Conservation (phyloP, 2,113 vertebrate genomes). For the Carassius gibelio region DNA sequence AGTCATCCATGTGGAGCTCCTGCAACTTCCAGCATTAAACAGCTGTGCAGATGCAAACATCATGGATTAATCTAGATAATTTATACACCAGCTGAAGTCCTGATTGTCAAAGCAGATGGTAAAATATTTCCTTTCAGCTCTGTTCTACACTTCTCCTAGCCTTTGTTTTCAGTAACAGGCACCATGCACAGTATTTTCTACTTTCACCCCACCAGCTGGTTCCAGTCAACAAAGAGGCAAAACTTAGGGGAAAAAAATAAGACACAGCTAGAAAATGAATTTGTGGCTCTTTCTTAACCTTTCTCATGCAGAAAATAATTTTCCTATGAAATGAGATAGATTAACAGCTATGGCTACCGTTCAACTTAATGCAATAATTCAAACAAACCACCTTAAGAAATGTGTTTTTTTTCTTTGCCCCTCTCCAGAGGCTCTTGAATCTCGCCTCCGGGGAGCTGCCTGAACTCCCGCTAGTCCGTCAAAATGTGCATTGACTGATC, state of each 20-base stretch:
- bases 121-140: slow-evolving; percentile 71
- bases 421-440: slow-evolving; percentile 56
- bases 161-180: slow-evolving; percentile 67
- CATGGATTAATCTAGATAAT: slow-evolving; percentile 65
- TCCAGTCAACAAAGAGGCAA: slow-evolving; percentile 61
- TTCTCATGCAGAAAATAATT: slow-evolving; percentile 56
- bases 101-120: slow-evolving; percentile 73
- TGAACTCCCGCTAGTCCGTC: slow-evolving; percentile 50
- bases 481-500: slow-evolving; percentile 58
- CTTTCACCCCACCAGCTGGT: slow-evolving; percentile 68
- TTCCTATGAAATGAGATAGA: slow-evolving; percentile 49
- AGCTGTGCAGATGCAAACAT: slow-evolving; percentile 62
- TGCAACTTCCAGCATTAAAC: slow-evolving; percentile 57
- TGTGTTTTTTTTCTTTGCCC: slow-evolving; percentile 18
- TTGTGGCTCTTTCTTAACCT: slow-evolving; percentile 62
- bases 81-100: slow-evolving; percentile 60
- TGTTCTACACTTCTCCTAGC: slow-evolving; percentile 68
- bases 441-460: slow-evolving; percentile 58
- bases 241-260: slow-evolving; percentile 36
- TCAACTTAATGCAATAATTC: slow-evolving; percentile 70
- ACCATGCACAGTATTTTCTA: slow-evolving; percentile 36
- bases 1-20: slow-evolving; percentile 43
- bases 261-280: slow-evolving; percentile 48
- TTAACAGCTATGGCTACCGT: slow-evolving; percentile 61
- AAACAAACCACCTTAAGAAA: slow-evolving; percentile 61